These are phyloP conservation scores for Serrognathus titanus DNA, from an alignment of 2,888 invertebrate species.

Conservation along the genomic window DNA sequence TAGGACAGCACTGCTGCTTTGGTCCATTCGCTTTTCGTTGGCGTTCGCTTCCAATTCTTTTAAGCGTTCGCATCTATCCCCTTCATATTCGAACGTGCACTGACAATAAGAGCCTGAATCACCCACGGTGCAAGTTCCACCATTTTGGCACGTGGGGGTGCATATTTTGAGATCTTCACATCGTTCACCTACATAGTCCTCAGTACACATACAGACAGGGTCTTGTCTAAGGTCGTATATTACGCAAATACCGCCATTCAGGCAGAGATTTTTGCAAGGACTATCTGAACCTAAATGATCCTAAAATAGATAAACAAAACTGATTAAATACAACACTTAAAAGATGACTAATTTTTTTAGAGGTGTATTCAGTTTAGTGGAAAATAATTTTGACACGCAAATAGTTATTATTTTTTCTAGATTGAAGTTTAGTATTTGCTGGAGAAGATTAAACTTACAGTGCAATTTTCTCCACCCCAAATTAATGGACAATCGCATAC, in stretches of 20 bases:
- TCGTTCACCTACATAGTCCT: constrained; percentile 55
- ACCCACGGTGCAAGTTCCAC: constrained; percentile 51
- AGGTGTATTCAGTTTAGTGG: no score
- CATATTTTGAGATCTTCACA: constrained; percentile 52
- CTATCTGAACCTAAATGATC: constrained; percentile 59
- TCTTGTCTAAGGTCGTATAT: constrained; percentile 50
- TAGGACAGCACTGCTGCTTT: constrained; percentile 1
- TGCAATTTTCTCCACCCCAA: constrained; percentile 57
- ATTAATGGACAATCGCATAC: constrained; percentile 56
- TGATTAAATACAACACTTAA: neutral
- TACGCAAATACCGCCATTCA: constrained; percentile 60
- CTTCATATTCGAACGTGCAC: constrained; percentile 50
- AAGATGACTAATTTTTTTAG: no score
- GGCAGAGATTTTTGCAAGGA: constrained; percentile 58
- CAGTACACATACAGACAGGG: constrained; percentile 56
- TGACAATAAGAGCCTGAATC: constrained; percentile 45
- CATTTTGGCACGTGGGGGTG: constrained; percentile 52
- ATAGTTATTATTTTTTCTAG: no score
- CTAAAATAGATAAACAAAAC: constrained; percentile 12
- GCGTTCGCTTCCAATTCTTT: constrained; percentile 9
- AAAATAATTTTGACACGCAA: no score
- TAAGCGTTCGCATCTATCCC: constrained; percentile 49
- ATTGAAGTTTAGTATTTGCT: no score
- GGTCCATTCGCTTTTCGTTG: neutral
- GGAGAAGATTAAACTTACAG: constrained; percentile 37